Base-by-base conservation (phyloP, 2,888 invertebrate species). In the Cosmia pyralina region DNA sequence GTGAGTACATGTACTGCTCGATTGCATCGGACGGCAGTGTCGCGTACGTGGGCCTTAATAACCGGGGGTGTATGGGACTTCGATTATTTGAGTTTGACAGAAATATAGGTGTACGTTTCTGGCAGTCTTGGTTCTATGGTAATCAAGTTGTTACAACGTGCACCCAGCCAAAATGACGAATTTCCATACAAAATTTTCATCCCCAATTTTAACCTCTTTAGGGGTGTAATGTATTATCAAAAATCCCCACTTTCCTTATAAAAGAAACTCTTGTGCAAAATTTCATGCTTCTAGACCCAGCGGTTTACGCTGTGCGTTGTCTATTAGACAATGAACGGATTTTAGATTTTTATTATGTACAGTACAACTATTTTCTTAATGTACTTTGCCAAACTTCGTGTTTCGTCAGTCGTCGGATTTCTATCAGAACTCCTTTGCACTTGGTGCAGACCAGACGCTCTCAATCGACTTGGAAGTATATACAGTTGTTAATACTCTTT, bases 1-100 rank as follows among this genome's bases (percentile, higher is more conserved):
- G 88, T 17, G 90, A 57, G 58, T 87, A 87, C 89, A 87, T 70
- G 86, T 84, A 78, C 87, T 85, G 64, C 75, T 78, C 81, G 75
- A 85, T 85, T 86, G 86, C 84, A 79, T 66, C 63, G 72, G 63
- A 65, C 70, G 63, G 62, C 41, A 55, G 64, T 55, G 34, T 58
- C 58, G 58, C 75, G 75, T 69, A 75, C 67, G 65, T 64, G 52
- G 17, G 57, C 59, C 78, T 78, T 81, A 78, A 79, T 82, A 81
- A 75, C 79, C 48, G 66, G 17, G 62, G 17, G 0, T 34, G 52
- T 62, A 53, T 38, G 53, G 34, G 34, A 44, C 28, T 44, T 17
- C 4, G 50, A 65, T 78, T 77, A 63, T 63, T 71, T 34, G 13
- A 55, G 13, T 55, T 38, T 52, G 48, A 11, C 28, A 22, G 15